Evolutionary conservation across 2,113 vertebrate species (phyloP).

Genomic region (Micronycteris hirsuta): DNA sequence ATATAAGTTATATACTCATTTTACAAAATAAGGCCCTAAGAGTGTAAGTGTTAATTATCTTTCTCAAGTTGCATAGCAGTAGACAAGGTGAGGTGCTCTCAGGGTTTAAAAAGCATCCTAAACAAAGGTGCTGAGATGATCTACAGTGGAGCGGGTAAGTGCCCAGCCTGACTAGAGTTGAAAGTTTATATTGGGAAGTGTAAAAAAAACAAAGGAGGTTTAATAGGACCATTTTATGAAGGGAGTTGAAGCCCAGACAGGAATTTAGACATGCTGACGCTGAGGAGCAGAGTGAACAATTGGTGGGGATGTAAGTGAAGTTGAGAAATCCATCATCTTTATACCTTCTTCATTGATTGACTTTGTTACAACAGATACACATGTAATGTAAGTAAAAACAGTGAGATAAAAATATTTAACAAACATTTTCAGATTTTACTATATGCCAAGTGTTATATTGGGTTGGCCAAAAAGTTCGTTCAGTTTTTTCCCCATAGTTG

Average conservation of each 20-base stretch:
- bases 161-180: background rate
- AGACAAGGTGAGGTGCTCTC: background rate
- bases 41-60: background rate
- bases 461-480: too few relatives aligned
- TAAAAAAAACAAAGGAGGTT: background rate
- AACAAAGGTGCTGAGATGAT: background rate
- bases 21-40: background rate
- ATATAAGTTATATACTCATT: background rate
- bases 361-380: background rate
- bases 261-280: background rate
- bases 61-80: background rate
- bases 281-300: background rate
- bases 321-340: background rate
- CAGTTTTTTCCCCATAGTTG: too few relatives aligned
- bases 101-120: background rate
- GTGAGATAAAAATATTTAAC: background rate
- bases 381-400: background rate
- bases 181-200: background rate
- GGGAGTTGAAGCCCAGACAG: background rate
- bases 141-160: background rate
- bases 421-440: background rate
- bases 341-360: background rate
- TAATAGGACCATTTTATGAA: background rate
- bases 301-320: background rate
- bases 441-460: background rate